Base-by-base conservation (phyloP, 1,140 invertebrate genomes). In the Protaetia brevitarsis region DNA sequence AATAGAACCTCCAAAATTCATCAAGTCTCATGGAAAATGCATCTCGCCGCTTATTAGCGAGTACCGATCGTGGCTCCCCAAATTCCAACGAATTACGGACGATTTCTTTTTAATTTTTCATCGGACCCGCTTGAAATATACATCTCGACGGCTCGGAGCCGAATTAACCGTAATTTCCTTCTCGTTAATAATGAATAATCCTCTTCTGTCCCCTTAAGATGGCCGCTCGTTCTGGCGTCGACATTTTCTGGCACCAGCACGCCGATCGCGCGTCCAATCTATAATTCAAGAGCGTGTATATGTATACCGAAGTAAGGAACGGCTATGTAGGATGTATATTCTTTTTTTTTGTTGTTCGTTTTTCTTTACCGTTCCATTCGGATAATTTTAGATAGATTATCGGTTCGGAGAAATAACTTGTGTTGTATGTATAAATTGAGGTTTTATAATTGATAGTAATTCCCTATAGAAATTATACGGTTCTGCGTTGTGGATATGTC, bases 371-470 rank as follows among this genome's bases (percentile, higher is more conserved):
- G 34, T 51, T 51, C 41, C 41, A 23, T 51, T 51, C 41, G 19
- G 16, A 51, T 51, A 51, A 51, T 51, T 51, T 51, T 13, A 13
- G 19, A 51, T 51, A 51, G 41, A 51, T 51, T 51, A 51, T 23
- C 41, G 41, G 41, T 51, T 51, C 41, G 41, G 41, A 23, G 41
- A 51, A 51, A 51, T 51, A 51, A 51, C 19, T 51, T 51, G 41
- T 51, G n/a, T n/a, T n/a, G n/a, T n/a, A n/a, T n/a, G 41, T 51
- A 51, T 51, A 51, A 51, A 51, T 51, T 51, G 41, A 51, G 41
- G 41, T 51, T 51, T 51, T 51, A 51, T 51, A 51, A 51, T 51
- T 51, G 19, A 51, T 51, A 51, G 13, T 51, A 51, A 51, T 51
- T 51, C 41, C 13, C 26, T 51, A 23, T 51, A 51, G 41, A 51